Base-by-base conservation (phyloP, 2,888 invertebrate genomes). In the Scaptomyza flava region DNA sequence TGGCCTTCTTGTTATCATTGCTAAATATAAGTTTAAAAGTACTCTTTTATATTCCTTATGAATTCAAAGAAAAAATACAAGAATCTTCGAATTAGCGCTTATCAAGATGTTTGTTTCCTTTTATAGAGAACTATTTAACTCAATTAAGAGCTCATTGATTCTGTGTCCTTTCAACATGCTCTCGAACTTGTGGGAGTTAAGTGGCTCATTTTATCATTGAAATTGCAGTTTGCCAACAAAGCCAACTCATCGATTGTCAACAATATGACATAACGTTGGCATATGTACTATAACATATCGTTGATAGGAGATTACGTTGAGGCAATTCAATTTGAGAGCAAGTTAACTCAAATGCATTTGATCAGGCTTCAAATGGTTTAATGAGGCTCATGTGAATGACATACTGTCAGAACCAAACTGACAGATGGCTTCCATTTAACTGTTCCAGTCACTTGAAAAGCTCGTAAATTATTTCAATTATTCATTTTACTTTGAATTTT, bases 371-470 rank as follows among this genome's bases (percentile, higher is more conserved):
- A 41, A 17, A 17, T 17, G 17, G 7, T 17, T 17, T 7, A 9
- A 42, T 5, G 17, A 5, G 36, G 7, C 17, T 17, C 8, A 17
- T 27, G n/a, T n/a, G 50, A 53, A 34, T 47, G 33, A 43, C 34
- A 51, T 12, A 46, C 5, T 42, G 53, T 27, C 58, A 41, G 23
- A 33, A 36, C 23, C 42, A 57, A 41, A 41, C 48, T 56, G 61
- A 59, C 56, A 68, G 48, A 41, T 60, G 43, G 17, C 23, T 14
- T 30, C 31, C 46, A 65, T 70, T 79, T 68, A 79, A 73, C 51
- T 23, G 48, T n/a, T 48, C n/a, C 52, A 64, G 70, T 57, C 67
- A 73, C 14, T 53, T 58, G 59, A 31, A 54, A 23, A 38, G 65
- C 31, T 41, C 23, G 23, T 14, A 20, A 63, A 56, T 61, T 34